These are phyloP conservation scores for Corvus cornix DNA, from an alignment of 2,113 vertebrate genomes.

Conservation along the genomic window DNA sequence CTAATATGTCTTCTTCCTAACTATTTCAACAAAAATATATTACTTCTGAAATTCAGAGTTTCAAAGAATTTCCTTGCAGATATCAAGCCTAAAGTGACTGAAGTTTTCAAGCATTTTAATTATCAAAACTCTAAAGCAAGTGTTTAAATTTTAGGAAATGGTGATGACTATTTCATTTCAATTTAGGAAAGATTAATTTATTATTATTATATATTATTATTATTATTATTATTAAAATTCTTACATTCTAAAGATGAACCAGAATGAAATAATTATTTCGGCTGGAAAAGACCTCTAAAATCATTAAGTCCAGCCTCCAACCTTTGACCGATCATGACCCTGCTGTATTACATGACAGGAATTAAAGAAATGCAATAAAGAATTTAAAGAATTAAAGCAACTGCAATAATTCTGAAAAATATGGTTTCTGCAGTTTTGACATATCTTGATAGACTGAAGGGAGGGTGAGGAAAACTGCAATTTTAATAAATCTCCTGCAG, in stretches of 20 bases:
- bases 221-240: background rate
- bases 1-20: background rate
- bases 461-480: conserved; percentile 70
- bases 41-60: background rate
- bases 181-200: background rate
- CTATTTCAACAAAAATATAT: background rate
- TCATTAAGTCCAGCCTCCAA: background rate
- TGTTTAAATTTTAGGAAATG: background rate
- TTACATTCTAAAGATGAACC: background rate
- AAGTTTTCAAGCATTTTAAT: background rate
- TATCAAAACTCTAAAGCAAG: background rate
- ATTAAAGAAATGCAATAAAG: conserved; percentile 42
- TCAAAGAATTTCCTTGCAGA: background rate
- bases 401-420: conserved; percentile 3
- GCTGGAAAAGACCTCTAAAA: background rate
- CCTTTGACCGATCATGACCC: background rate
- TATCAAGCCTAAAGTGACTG: background rate
- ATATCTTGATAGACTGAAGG: conserved; percentile 67
- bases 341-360: background rate
- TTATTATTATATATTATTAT: background rate
- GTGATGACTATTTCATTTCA: background rate
- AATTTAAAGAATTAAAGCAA: background rate
- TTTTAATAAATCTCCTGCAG: conserved; percentile 78
- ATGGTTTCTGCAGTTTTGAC: conserved; percentile 54
- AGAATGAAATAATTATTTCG: background rate